Evolutionary conservation across 1,140 invertebrate species (phyloP), one percentile per base, ranked within the genome.

Genomic region (Drosophila ananassae): DNA sequence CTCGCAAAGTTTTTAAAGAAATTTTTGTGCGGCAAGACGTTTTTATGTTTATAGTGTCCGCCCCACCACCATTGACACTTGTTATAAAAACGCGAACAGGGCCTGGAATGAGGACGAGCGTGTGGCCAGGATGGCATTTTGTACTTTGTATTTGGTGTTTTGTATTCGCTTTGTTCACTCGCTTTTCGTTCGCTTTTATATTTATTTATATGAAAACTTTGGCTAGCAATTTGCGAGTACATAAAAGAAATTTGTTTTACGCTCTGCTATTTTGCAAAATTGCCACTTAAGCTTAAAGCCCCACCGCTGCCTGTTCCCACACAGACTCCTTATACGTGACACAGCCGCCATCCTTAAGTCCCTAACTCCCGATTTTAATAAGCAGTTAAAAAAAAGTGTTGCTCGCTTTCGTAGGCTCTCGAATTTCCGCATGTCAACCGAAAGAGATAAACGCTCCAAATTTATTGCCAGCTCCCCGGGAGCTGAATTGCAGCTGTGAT

Each of bases 151-250:
- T 73, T 79, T 60, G 41, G 61, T 30, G 54, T 64, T 78, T 59
- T 77, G 63, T 62, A 60, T 66, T 79, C 66, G 68, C 67, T 73
- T 54, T 81, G 81, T 72, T 69, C 81, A 62, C 59, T 64, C 50
- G 60, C 61, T 22, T 52, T 61, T 73, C 47, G 67, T 61, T 64
- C 77, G 79, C 58, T 71, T 81, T 85, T 81, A 82, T 89, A 89
- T 89, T 87, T 83, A 89, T 87, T 87, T 89, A 87, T 87, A 87
- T 89, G 79, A 79, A 87, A 87, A 87, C 67, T 87, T 87, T 87
- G 72, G 67, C 75, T 73, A 71, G 82, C 82, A 87, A 87, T 87
- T 87, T 87, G 84, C 76, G 66, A 87, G 79, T 87, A 87, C 82
- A 87, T 87, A 87, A 87, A 87, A 79, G 83, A 87, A 87, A 87